Evolutionary conservation across 2,888 invertebrate species (phyloP).

Genomic region (Eucriotettix oculatus): DNA sequence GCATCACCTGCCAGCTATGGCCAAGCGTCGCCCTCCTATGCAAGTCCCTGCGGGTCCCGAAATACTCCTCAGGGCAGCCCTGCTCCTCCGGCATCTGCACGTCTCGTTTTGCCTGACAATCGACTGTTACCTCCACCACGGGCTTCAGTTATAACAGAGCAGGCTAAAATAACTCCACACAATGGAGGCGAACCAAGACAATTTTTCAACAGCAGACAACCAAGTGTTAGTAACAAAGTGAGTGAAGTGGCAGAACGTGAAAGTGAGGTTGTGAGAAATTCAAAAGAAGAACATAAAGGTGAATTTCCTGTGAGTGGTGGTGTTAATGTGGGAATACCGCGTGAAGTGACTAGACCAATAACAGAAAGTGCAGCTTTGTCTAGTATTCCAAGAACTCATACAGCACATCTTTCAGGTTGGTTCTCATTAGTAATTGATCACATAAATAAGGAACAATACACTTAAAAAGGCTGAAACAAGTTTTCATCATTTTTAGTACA

Average conservation of each 20-base stretch:
- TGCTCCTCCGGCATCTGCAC: constrained; percentile 32
- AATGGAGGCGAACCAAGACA: constrained; percentile 9
- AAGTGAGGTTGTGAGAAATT: constrained; percentile 3
- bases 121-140: constrained; percentile 9
- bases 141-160: constrained; percentile 23
- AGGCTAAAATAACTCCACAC: constrained; percentile 7
- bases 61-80: constrained; percentile 31
- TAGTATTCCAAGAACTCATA: constrained; percentile 11
- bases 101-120: constrained; percentile 15
- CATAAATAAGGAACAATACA: too few species aligned
- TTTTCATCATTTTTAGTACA: too few species aligned
- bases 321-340: constrained; percentile 6
- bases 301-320: constrained; percentile 6
- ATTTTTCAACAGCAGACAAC: constrained; percentile 10
- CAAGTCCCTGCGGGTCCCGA: constrained; percentile 28
- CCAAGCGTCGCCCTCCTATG: constrained; percentile 32
- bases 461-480: too few species aligned
- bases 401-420: constrained; percentile 10
- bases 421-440: not conserved
- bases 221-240: constrained; percentile 4
- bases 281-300: constrained; percentile 5
- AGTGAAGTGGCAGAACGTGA: constrained; percentile 1
- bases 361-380: constrained; percentile 8
- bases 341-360: constrained; percentile 6
- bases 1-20: constrained; percentile 34